Evolutionary conservation across 2,797 vertebrate species (phyloP).

Genomic region (Amniataba percoides): DNA sequence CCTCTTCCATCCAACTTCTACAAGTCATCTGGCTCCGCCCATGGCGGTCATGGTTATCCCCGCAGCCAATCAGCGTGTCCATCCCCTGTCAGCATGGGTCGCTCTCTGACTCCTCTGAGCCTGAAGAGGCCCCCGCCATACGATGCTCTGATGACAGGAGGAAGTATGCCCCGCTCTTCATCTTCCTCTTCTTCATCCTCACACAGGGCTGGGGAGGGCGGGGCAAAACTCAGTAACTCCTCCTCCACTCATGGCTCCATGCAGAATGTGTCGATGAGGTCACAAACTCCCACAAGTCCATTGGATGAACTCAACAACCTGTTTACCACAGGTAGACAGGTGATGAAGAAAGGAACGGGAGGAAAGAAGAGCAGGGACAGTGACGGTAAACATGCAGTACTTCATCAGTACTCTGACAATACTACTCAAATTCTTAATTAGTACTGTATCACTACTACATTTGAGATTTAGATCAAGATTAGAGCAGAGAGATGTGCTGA

Average conservation of each 20-base stretch:
- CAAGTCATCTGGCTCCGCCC: conserved; percentile 89
- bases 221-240: conserved; percentile 85
- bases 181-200: conserved; percentile 88
- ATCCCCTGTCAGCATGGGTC: conserved; percentile 94
- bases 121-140: conserved; percentile 96
- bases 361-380: conserved; percentile 89
- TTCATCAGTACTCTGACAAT: too few species aligned
- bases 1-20: conserved; percentile 92
- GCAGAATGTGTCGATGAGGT: conserved; percentile 88
- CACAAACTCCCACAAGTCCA: conserved; percentile 94
- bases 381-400: conserved; percentile 85
- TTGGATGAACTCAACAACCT: conserved; percentile 92
- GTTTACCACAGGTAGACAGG: conserved; percentile 90
- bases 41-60: conserved; percentile 92
- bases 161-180: conserved; percentile 88
- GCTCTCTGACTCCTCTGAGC: conserved; percentile 92
- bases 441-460: background rate
- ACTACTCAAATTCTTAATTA: background rate
- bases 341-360: conserved; percentile 90
- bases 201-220: conserved; percentile 87
- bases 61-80: conserved; percentile 96
- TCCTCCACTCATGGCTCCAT: conserved; percentile 85
- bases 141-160: conserved; percentile 85
- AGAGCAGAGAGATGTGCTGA: background rate
- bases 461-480: background rate